A percentile compares a stretch with the other conserved stretches of the same genome.
Conservation (phyloP, 2,797 vertebrate genomes). For the Pantherophis alleghaniensis region DNA sequence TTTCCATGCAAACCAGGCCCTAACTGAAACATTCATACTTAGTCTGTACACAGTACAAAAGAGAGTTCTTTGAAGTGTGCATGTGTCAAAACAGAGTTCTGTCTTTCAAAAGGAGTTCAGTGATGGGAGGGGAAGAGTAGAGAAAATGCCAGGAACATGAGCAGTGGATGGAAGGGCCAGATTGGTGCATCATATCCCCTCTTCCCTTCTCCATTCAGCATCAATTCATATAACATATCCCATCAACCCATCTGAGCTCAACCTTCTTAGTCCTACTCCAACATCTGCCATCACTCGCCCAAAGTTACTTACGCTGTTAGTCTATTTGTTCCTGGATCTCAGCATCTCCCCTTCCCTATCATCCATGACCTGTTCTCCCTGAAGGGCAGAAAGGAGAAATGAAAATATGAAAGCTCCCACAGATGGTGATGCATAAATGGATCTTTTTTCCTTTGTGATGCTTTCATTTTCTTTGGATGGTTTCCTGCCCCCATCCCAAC, state of each 20-base stretch:
- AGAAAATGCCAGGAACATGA: not conserved
- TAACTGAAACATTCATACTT: not conserved
- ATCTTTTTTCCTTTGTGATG: not conserved
- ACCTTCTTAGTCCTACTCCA: not conserved
- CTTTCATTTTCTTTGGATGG: not conserved
- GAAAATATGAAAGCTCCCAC: not conserved
- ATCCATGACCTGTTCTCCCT: not conserved
- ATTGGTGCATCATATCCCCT: not conserved
- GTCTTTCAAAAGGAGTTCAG: not conserved
- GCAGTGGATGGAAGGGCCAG: not conserved
- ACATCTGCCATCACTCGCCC: not conserved
- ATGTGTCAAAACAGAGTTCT: not conserved
- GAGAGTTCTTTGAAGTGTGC: not conserved
- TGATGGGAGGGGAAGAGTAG: not conserved
- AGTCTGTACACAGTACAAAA: not conserved
- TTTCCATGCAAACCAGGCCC: not conserved
- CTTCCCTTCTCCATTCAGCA: not conserved
- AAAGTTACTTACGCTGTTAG: not conserved
- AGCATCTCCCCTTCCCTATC: not conserved
- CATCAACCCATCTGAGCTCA: not conserved
- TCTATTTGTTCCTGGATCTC: not conserved
- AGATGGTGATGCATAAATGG: not conserved
- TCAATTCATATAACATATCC: not conserved
- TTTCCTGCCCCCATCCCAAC: not conserved
- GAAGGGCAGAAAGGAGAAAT: not conserved